Evolutionary conservation across 2,797 vertebrate species (phyloP), one percentile per base, ranked within the genome.

Genomic region (Knipowitschia caucasica): DNA sequence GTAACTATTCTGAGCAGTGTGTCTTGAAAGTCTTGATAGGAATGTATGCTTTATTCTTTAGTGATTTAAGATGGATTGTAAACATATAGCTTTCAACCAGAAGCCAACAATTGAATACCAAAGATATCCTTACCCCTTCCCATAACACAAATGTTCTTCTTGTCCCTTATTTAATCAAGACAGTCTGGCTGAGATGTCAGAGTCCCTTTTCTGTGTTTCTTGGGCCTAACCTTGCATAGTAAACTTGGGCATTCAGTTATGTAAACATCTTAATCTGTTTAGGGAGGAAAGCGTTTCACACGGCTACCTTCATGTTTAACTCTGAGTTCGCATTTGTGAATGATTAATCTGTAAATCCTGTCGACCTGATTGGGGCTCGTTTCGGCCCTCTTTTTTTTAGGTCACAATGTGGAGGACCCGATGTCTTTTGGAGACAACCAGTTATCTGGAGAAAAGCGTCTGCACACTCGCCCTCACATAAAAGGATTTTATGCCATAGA

Each of bases 351-450:
- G 45, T 7, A 39, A 25, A 17, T 65, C 17, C 51, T 31, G 60
- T 26, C 42, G 15, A 26, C 15, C 34, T 35, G 55, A 65, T 69
- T 50, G 44, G 55, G 75, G 66, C 77, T 74, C 64, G 56, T 15
- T 69, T 45, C 57, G 72, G 71, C 64, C 75, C 57, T 67, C 89
- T 84, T 88, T 88, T 77, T 86, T 89, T 89, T 78, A 85, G 75
- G 80, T 75, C 89, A 89, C 84, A 87, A 83, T 88, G 62, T 67
- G 80, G 81, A 86, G 86, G 84, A 88, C 75, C 65, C 80, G 82
- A 72, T 86, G 82, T 73, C 82, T 89, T 86, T 85, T 78, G 77
- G 75, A 85, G 76, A 73, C 86, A 88, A 87, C 89, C 73, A 82
- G 78, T 84, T 79, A 84, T 79, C 66, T 87, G 65, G 70, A 78